phyloP scores from a whole-genome alignment of 2,888 invertebrate genomes.

The Epinotia brunnichana region DNA sequence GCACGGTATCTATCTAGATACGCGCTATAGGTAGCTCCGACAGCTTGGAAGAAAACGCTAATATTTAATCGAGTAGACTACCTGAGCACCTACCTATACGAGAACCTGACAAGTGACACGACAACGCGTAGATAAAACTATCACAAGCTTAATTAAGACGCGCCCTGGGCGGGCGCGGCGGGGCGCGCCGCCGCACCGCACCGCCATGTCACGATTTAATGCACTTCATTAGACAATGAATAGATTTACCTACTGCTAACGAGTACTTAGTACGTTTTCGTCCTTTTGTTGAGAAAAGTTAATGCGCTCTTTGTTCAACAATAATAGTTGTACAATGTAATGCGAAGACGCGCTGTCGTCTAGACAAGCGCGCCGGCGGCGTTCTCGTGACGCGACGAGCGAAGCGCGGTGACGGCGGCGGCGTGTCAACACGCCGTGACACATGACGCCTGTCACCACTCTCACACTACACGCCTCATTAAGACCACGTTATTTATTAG shows the following conservation, averaged over 20 bases:
- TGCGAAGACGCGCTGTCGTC: background rate
- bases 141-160: slow-evolving; percentile 64
- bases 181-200: slow-evolving; percentile 33
- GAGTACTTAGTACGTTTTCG: slow-evolving; percentile 23
- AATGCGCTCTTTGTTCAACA: slow-evolving; percentile 5
- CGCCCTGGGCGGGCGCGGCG: slow-evolving; percentile 50
- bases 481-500: slow-evolving; percentile 31
- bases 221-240: slow-evolving; percentile 52
- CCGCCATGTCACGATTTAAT: slow-evolving; percentile 49
- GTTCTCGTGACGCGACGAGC: background rate
- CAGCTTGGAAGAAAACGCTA: background rate
- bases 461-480: slow-evolving; percentile 32
- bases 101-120: slow-evolving; percentile 41
- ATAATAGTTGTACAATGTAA: background rate
- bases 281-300: slow-evolving; percentile 25
- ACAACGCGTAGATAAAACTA: slow-evolving; percentile 59
- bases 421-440: slow-evolving; percentile 19
- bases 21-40: background rate
- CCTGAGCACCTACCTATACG: background rate
- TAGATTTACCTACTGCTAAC: slow-evolving; percentile 50
- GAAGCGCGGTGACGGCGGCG: slow-evolving; percentile 11
- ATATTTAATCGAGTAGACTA: background rate
- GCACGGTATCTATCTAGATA: background rate
- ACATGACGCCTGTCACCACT: slow-evolving; percentile 25
- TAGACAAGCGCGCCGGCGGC: background rate